Conservation (phyloP, 1,140 invertebrate genomes). For the Bathynomus jamesi region DNA sequence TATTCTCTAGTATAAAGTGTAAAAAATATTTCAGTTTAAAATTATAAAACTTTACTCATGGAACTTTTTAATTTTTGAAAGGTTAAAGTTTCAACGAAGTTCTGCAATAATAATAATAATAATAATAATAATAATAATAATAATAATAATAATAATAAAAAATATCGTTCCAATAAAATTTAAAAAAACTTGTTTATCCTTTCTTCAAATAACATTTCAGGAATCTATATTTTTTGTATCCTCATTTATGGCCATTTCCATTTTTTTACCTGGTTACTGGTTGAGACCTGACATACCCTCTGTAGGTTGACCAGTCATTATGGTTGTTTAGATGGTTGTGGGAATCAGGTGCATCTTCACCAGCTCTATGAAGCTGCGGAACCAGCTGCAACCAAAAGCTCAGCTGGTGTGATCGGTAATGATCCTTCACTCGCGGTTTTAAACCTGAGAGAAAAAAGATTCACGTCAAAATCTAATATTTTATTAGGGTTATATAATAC, state of each 20-base stretch:
- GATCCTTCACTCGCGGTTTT: constrained; percentile 63
- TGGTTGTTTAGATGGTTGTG: constrained; percentile 74
- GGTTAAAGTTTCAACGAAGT: too few species aligned
- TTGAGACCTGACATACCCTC: constrained; percentile 37
- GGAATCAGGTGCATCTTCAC: constrained; percentile 64
- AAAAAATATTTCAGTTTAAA: too few species aligned
- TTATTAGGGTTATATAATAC: too few species aligned
- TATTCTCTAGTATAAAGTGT: too few species aligned
- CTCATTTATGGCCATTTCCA: too few species aligned
- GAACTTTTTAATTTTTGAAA: too few species aligned
- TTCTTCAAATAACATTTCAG: too few species aligned
- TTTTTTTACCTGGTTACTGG: constrained; percentile 35
- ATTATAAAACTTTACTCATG: too few species aligned
- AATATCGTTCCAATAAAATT: neutral
- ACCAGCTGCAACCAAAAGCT: constrained; percentile 87
- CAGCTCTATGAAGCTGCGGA: constrained; percentile 70
- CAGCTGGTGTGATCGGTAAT: constrained; percentile 81
- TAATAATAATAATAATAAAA: neutral
- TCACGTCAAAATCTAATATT: constrained; percentile 4
- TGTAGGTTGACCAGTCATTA: constrained; percentile 42
- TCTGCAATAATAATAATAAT: neutral
- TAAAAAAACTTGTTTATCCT: too few species aligned
- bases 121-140: neutral
- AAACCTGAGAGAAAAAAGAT: constrained; percentile 45
- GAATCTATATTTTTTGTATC: too few species aligned